phyloP scores from a whole-genome alignment of 2,797 vertebrate genomes.

The Alcedo atthis region DNA sequence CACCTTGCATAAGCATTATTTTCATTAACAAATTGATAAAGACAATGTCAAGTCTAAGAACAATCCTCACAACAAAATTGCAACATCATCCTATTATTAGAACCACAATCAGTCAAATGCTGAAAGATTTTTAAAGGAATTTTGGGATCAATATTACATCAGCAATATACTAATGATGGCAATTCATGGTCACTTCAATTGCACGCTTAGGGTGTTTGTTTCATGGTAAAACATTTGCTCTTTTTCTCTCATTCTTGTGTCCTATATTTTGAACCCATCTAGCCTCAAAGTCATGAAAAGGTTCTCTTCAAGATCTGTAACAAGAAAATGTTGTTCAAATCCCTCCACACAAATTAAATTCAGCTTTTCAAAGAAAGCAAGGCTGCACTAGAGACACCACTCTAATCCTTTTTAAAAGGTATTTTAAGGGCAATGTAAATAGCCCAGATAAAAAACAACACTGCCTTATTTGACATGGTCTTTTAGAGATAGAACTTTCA shows the following conservation, averaged over 20 bases:
- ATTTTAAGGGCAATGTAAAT: not conserved
- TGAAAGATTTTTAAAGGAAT: conserved; percentile 64
- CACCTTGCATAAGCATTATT: conserved; percentile 56
- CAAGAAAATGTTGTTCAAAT: not conserved
- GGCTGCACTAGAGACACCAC: not conserved
- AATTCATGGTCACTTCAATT: conserved; percentile 49
- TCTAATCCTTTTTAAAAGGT: not conserved
- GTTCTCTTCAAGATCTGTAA: not conserved
- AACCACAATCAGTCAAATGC: conserved; percentile 63
- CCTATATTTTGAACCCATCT: not conserved
- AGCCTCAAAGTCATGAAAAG: not conserved
- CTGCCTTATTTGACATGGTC: not conserved
- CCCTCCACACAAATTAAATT: not conserved
- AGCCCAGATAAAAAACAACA: not conserved
- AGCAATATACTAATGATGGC: conserved; percentile 48
- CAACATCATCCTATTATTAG: conserved; percentile 66
- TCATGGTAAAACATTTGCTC: conserved; percentile 15
- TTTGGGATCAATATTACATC: conserved; percentile 32
- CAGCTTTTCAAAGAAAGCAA: not conserved
- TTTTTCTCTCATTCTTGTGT: conserved; percentile 9
- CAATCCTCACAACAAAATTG: conserved; percentile 63
- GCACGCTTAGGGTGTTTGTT: not conserved
- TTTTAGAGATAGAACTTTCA: not conserved
- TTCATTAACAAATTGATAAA: conserved; percentile 69
- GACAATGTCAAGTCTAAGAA: conserved; percentile 64